These are phyloP conservation scores for Tyto alba DNA, from an alignment of 2,113 vertebrate genomes.

Conservation along the genomic window DNA sequence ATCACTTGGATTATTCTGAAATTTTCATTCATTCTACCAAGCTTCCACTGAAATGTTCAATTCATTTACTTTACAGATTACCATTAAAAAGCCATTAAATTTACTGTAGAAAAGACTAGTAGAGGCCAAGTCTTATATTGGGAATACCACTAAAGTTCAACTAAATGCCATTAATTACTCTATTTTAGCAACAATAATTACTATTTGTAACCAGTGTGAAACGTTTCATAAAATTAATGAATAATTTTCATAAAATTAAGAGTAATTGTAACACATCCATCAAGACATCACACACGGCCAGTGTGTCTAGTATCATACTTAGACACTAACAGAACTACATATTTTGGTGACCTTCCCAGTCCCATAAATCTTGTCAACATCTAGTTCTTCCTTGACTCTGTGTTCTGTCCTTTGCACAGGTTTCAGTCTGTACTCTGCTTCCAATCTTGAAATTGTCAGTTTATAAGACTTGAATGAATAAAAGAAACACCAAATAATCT, in stretches of 20 bases:
- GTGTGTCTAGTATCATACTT: neutral
- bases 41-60: neutral
- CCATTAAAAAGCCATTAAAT: conserved; percentile 40
- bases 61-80: conserved; percentile 27
- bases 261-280: neutral
- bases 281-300: neutral
- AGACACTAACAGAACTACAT: neutral
- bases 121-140: neutral
- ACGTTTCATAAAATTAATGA: neutral
- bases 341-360: neutral
- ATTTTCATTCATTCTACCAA: conserved; percentile 32
- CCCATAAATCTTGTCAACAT: neutral
- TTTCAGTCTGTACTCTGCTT: neutral
- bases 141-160: conserved; percentile 25
- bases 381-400: neutral
- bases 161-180: conserved; percentile 13
- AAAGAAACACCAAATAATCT: neutral
- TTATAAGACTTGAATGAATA: neutral
- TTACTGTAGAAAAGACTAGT: neutral
- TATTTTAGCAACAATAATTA: neutral
- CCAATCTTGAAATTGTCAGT: fast-evolving
- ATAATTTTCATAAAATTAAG: neutral
- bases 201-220: neutral
- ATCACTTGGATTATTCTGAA: conserved; percentile 11
- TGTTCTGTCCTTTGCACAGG: neutral